A percentile compares a stretch with the other conserved stretches of the same genome.
Evolutionary conservation across 2,888 invertebrate genomes (phyloP).

Genomic region (Drosophila mettleri): DNA sequence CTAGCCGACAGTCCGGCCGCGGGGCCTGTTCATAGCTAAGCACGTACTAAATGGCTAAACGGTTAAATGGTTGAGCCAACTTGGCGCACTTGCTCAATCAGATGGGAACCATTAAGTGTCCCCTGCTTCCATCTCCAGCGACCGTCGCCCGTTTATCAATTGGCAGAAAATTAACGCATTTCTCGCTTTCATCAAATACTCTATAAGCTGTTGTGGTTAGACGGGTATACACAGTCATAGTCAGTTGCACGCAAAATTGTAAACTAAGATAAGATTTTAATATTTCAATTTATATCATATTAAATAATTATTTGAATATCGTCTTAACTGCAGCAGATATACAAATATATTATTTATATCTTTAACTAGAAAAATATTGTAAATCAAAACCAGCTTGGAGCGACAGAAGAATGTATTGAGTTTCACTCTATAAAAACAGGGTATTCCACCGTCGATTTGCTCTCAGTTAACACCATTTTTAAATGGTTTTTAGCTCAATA

Average conservation of each 20-base stretch:
- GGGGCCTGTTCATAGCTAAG: constrained; percentile 43
- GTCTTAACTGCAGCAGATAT: too few species aligned
- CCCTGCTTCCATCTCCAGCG: constrained; percentile 10
- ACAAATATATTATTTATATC: too few species aligned
- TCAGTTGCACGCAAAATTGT: too few species aligned
- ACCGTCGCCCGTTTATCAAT: constrained; percentile 56
- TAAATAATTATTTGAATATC: too few species aligned
- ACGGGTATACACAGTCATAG: background rate
- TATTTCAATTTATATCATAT: too few species aligned
- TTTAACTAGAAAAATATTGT: too few species aligned
- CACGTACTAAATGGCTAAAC: constrained; percentile 60
- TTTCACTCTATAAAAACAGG: background rate
- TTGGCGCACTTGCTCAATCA: constrained; percentile 75
- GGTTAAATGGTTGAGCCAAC: constrained; percentile 43
- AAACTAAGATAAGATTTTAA: too few species aligned
- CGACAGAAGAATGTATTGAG: too few species aligned
- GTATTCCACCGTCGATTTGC: background rate
- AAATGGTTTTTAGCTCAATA: constrained; percentile 21
- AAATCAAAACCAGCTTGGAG: too few species aligned
- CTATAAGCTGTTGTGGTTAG: background rate
- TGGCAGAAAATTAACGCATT: constrained; percentile 79
- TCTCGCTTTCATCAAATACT: constrained; percentile 69
- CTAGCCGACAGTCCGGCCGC: constrained; percentile 32
- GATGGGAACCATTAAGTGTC: constrained; percentile 24
- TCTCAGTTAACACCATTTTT: background rate